Percentiles rank a stretch among this genome's conserved stretches.
phyloP scores from a whole-genome alignment of 2,797 vertebrate species.

The Anabacerthia variegaticeps region DNA sequence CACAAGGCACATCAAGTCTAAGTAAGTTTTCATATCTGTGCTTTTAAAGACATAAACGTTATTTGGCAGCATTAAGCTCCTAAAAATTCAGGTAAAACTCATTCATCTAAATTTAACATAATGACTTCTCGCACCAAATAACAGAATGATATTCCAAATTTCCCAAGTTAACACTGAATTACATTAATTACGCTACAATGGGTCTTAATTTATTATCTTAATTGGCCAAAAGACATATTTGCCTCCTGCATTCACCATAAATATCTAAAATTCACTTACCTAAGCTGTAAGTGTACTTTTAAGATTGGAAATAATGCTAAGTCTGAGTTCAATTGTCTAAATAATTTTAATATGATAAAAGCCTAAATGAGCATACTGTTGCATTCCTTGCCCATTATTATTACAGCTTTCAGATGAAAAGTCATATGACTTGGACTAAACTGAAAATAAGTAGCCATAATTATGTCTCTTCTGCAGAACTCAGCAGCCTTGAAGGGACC shows the following conservation, averaged over 20 bases:
- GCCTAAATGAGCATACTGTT: neutral
- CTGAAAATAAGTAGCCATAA: neutral
- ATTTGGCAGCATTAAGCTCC: neutral
- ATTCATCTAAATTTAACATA: neutral
- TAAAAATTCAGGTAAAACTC: neutral
- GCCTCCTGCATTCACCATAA: neutral
- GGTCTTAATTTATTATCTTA: neutral
- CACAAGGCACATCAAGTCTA: neutral
- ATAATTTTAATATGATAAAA: neutral
- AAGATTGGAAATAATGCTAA: neutral
- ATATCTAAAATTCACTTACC: neutral
- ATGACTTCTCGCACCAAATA: neutral
- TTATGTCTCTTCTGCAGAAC: neutral
- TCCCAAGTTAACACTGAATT: neutral
- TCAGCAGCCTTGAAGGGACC: neutral
- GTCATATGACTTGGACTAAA: neutral
- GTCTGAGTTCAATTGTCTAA: neutral
- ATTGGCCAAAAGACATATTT: neutral
- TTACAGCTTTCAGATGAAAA: neutral
- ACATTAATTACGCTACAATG: neutral
- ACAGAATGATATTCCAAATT: neutral
- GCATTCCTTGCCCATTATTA: neutral
- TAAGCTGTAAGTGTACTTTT: neutral
- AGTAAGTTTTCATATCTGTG: neutral
- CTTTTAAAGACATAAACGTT: neutral